Evolutionary conservation across 2,113 vertebrate species (phyloP).

Genomic region (Lathamus discolor): DNA sequence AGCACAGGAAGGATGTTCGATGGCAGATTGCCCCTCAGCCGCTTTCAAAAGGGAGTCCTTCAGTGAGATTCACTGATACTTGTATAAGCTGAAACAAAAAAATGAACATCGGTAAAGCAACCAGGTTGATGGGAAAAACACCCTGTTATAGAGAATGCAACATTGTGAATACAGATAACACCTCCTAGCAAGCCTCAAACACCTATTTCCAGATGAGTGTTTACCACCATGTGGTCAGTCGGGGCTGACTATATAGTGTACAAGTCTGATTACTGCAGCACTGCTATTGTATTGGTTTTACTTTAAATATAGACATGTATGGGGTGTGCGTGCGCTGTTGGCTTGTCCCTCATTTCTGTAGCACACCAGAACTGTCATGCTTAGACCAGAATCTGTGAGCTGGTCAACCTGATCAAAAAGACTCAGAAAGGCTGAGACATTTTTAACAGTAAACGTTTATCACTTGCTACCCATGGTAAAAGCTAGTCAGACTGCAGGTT

Average conservation of each 20-base stretch:
- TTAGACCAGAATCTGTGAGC: not conserved
- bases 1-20: conserved; percentile 38
- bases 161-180: not conserved
- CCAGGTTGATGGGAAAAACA: conserved; percentile 32
- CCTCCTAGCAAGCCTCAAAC: not conserved
- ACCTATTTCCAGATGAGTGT: conserved; percentile 32
- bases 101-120: not conserved
- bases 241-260: not conserved
- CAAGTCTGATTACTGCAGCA: not conserved
- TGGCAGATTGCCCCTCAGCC: not conserved
- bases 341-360: not conserved
- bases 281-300: not conserved
- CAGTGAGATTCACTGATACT: conserved; percentile 49
- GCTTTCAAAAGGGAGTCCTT: conserved; percentile 52
- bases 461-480: not conserved
- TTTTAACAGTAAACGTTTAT: not conserved
- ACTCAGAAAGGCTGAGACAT: not conserved
- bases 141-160: not conserved
- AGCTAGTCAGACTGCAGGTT: not conserved
- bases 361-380: not conserved
- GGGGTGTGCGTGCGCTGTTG: not conserved
- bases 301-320: rapidly evolving
- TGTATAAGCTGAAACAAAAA: conserved; percentile 22
- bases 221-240: not conserved
- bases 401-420: not conserved